phyloP scores from a whole-genome alignment of 2,113 vertebrate genomes.

The Cathartes aura region DNA sequence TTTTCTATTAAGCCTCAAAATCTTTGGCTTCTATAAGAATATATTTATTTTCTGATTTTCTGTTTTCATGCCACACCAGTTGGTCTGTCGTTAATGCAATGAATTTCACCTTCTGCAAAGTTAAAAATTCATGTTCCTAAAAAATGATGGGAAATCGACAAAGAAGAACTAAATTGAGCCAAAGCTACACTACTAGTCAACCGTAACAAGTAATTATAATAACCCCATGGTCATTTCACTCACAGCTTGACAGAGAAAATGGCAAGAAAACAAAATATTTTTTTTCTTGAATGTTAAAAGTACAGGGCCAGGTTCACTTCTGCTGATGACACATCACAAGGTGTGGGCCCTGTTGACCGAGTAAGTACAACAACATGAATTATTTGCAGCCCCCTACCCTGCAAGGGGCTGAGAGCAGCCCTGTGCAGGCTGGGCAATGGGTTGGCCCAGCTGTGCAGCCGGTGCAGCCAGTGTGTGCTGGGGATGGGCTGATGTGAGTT shows the following conservation, averaged over 20 bases:
- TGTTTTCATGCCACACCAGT: neutral
- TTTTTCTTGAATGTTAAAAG: neutral
- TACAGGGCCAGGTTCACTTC: neutral
- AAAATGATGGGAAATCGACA: neutral
- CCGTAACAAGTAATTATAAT: slow-evolving; percentile 34
- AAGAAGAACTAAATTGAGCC: neutral
- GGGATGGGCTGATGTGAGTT: neutral
- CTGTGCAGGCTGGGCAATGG: neutral
- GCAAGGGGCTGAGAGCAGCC: neutral
- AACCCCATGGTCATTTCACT: slow-evolving; percentile 14
- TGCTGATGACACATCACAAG: neutral
- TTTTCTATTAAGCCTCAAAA: neutral
- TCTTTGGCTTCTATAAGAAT: neutral
- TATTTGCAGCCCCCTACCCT: neutral
- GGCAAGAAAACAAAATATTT: neutral
- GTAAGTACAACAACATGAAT: neutral
- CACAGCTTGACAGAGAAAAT: slow-evolving; percentile 26
- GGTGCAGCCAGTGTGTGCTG: neutral
- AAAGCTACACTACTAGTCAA: slow-evolving; percentile 4
- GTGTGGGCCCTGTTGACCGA: neutral
- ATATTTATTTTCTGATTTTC: neutral
- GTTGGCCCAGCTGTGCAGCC: neutral
- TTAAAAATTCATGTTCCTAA: neutral
- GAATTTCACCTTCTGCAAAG: neutral
- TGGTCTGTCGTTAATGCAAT: neutral